phyloP scores from a whole-genome alignment of 2,113 vertebrate genomes.

The Amia ocellicauda region DNA sequence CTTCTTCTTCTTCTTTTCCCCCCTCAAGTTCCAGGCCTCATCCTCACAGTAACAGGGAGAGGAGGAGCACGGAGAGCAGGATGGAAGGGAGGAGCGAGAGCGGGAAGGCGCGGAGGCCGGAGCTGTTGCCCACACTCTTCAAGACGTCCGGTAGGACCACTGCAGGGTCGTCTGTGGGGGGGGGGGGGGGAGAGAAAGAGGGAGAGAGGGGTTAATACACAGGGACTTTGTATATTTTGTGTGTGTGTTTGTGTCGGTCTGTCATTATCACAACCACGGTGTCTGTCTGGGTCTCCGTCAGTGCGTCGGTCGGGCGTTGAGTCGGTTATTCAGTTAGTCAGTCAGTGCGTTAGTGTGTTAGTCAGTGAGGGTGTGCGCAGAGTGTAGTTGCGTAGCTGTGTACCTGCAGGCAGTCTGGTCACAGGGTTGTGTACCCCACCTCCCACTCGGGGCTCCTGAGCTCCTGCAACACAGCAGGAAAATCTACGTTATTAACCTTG shows the following conservation, averaged over 20 bases:
- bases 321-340: not conserved
- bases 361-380: not conserved
- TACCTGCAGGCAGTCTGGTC: constrained; percentile 70
- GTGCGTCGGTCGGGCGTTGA: not conserved
- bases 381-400: constrained; percentile 29
- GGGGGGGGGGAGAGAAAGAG: constrained; percentile 24
- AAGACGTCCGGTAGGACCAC: constrained; percentile 70
- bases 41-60: constrained; percentile 56
- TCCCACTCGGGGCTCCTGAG: constrained; percentile 39
- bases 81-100: too few species aligned
- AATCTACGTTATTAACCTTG: too few species aligned
- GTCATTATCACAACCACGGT: constrained; percentile 3
- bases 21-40: not conserved
- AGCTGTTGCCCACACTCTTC: constrained; percentile 78
- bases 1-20: too few species aligned
- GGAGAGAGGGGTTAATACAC: constrained; percentile 9
- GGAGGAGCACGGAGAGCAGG: constrained; percentile 59
- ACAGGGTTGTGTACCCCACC: constrained; percentile 65
- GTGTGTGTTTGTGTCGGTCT: constrained; percentile 1
- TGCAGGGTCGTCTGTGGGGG: constrained; percentile 69
- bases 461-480: constrained; percentile 26
- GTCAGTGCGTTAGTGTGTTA: too few species aligned
- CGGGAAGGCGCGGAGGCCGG: too few species aligned
- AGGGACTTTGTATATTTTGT: not conserved
- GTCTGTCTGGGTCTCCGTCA: constrained; percentile 6